These are phyloP conservation scores for Trinectes maculatus DNA, from an alignment of 2,113 vertebrate species.

Conservation along the genomic window DNA sequence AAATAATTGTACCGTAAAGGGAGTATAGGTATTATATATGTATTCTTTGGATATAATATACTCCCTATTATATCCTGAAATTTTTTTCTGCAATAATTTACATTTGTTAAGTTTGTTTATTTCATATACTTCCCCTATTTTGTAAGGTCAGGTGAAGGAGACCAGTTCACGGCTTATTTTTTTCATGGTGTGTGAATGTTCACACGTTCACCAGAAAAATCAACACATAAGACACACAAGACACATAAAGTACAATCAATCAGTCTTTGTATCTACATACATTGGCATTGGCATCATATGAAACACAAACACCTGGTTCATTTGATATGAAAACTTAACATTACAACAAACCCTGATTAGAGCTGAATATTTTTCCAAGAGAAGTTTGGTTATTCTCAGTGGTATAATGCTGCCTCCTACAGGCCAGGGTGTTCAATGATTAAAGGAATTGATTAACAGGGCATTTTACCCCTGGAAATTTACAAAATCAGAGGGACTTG, in stretches of 20 bases:
- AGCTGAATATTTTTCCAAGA: neutral
- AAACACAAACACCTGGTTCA: neutral
- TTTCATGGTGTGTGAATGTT: neutral
- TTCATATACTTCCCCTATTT: too few species aligned
- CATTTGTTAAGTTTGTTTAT: too few species aligned
- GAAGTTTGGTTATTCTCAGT: neutral
- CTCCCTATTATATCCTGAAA: too few species aligned
- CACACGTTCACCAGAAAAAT: neutral
- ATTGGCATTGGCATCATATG: too few species aligned
- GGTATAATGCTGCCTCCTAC: constrained; percentile 35
- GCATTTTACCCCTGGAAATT: neutral
- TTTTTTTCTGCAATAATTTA: too few species aligned
- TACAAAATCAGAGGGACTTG: neutral
- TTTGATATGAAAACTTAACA: neutral
- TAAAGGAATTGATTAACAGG: neutral
- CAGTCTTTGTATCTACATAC: too few species aligned
- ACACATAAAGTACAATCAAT: too few species aligned
- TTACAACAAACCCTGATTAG: neutral
- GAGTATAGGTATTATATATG: too few species aligned
- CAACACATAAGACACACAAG: too few species aligned
- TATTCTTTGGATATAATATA: too few species aligned
- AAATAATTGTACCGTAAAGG: too few species aligned
- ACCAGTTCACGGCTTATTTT: neutral
- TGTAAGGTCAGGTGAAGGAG: too few species aligned
- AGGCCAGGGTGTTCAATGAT: neutral